These are phyloP conservation scores for Acanthochromis polyacanthus DNA, from an alignment of 2,113 vertebrate species.

Conservation along the genomic window DNA sequence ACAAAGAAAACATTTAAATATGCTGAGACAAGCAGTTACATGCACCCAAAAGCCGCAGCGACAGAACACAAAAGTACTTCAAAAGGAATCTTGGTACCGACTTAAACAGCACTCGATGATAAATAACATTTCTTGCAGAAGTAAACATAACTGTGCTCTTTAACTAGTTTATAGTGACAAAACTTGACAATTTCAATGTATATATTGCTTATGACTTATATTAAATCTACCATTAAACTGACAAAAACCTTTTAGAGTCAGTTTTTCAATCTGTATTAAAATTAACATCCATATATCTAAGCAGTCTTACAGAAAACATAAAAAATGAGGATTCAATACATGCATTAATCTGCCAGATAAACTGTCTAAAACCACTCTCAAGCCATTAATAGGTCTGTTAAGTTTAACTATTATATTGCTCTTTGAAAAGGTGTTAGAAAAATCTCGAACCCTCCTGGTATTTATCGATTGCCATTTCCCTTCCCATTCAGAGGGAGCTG, in stretches of 20 bases:
- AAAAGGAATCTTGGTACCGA: conserved; percentile 22
- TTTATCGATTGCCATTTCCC: conserved; percentile 63
- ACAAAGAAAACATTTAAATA: conserved; percentile 41
- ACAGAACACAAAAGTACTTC: conserved; percentile 47
- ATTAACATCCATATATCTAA: conserved; percentile 1
- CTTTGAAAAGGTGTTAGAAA: conserved; percentile 13
- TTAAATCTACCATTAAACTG: conserved; percentile 12
- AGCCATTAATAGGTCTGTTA: conserved; percentile 3
- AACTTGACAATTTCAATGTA: not conserved
- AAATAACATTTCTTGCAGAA: conserved; percentile 18
- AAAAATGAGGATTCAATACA: not conserved
- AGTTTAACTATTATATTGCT: conserved; percentile 1
- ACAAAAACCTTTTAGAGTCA: conserved; percentile 21
- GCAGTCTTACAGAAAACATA: conserved; percentile 3
- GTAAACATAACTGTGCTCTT: conserved; percentile 26
- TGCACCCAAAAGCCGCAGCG: conserved; percentile 26
- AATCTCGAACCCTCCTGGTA: conserved; percentile 32
- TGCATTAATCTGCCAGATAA: conserved; percentile 1
- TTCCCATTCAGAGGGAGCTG: conserved; percentile 41
- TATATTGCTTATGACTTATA: conserved; percentile 4
- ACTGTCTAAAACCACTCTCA: not conserved
- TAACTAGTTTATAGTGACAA: not conserved
- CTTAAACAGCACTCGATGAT: conserved; percentile 2
- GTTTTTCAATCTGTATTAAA: conserved; percentile 6
- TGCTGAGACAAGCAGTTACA: conserved; percentile 52